Percentiles rank a stretch among this genome's conserved stretches.
These are phyloP conservation scores for Perca fluviatilis DNA, from an alignment of 2,113 vertebrate species.

Conservation along the genomic window DNA sequence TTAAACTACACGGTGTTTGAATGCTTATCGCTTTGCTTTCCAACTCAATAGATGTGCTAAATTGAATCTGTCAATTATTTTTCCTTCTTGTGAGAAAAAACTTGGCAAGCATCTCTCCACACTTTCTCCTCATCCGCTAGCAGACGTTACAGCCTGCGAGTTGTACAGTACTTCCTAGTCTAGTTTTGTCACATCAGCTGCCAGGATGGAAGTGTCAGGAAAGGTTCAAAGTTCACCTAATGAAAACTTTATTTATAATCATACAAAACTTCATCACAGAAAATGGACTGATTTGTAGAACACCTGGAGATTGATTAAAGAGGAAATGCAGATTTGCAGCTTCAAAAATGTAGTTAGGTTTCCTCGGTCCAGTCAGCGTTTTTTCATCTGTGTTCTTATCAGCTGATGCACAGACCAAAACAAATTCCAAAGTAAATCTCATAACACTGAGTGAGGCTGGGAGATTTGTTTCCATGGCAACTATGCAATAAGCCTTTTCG, in stretches of 20 bases:
- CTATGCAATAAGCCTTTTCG: conserved; percentile 42
- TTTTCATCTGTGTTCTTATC: conserved; percentile 13
- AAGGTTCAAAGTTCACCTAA: conserved; percentile 12
- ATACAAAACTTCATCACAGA: neutral
- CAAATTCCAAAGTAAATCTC: conserved; percentile 45
- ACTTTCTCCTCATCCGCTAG: neutral
- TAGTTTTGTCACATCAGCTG: conserved; percentile 33
- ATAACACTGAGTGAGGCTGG: conserved; percentile 26
- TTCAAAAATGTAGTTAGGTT: neutral
- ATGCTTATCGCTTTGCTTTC: neutral
- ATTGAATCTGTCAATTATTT: conserved; percentile 5
- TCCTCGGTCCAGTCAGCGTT: neutral
- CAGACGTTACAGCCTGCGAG: conserved; percentile 11
- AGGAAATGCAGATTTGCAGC: neutral
- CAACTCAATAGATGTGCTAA: neutral
- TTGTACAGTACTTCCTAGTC: conserved; percentile 23
- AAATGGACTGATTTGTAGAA: neutral
- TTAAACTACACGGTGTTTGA: conserved; percentile 31
- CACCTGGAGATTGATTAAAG: neutral
- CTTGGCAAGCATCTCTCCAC: conserved; percentile 2
- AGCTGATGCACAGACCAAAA: conserved; percentile 30
- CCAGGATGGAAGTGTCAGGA: conserved; percentile 3
- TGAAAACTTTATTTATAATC: neutral
- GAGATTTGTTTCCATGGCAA: conserved; percentile 72
- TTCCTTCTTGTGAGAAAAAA: conserved; percentile 22